Evolutionary conservation across 2,888 invertebrate species (phyloP).

Genomic region (Cordilura impudica): DNA sequence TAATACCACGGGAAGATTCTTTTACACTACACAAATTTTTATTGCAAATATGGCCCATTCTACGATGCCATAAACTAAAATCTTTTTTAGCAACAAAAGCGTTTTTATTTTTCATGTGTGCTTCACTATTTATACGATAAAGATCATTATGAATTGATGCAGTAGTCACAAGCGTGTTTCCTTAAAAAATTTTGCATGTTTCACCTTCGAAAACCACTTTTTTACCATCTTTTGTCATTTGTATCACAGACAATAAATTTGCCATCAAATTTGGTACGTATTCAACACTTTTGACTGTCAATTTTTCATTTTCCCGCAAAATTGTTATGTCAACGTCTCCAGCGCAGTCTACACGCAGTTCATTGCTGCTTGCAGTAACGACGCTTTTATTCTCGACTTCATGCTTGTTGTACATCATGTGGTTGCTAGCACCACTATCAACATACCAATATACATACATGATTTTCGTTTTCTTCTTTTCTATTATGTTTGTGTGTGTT

Average conservation of each 20-base stretch:
- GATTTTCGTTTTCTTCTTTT: neutral
- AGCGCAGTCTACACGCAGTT: neutral
- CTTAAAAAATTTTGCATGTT: conserved; percentile 61
- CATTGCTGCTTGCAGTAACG: neutral
- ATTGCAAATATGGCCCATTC: conserved; percentile 64
- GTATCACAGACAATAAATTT: too few species aligned
- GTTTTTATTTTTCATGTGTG: neutral
- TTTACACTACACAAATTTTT: conserved; percentile 48
- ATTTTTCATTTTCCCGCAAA: neutral
- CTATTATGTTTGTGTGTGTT: neutral
- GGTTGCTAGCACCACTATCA: conserved; percentile 10
- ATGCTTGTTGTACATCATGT: conserved; percentile 8
- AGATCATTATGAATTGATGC: conserved; percentile 41
- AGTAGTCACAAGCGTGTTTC: conserved; percentile 49
- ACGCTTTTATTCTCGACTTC: neutral
- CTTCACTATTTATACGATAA: too few species aligned
- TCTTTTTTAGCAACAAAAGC: too few species aligned
- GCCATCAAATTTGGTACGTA: conserved; percentile 53
- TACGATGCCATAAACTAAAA: conserved; percentile 64
- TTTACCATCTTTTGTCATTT: conserved; percentile 54
- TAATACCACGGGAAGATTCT: neutral
- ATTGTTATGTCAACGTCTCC: conserved; percentile 16
- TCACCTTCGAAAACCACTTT: too few species aligned
- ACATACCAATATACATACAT: neutral
- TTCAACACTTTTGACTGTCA: conserved; percentile 49